These are phyloP conservation scores for Strix uralensis DNA, from an alignment of 2,113 vertebrate species.

Conservation along the genomic window DNA sequence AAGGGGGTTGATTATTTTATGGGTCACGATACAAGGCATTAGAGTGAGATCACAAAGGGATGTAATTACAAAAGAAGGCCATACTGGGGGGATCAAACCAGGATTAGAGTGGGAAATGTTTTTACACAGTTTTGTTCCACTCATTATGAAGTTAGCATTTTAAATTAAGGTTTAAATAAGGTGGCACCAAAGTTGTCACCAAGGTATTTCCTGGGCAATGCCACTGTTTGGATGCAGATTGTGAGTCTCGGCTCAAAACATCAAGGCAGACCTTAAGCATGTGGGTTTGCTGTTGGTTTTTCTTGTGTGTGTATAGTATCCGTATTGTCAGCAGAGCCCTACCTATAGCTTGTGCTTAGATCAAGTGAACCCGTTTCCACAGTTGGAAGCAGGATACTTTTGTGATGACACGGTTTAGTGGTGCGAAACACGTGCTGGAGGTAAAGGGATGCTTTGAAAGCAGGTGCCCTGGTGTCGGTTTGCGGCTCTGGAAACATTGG, in stretches of 20 bases:
- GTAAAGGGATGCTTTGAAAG: not conserved
- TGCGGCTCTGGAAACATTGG: not conserved
- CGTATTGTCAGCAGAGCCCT: not conserved
- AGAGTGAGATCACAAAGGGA: conserved; percentile 70
- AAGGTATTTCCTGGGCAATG: conserved; percentile 48
- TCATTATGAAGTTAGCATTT: conserved; percentile 71
- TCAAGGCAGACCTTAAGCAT: not conserved
- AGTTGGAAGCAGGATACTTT: not conserved
- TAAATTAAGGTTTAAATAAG: conserved; percentile 67
- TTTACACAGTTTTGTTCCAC: conserved; percentile 70
- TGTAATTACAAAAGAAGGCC: conserved; percentile 74
- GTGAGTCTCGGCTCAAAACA: not conserved
- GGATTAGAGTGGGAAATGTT: conserved; percentile 70
- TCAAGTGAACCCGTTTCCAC: not conserved
- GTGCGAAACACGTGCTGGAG: not conserved
- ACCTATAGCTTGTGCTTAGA: not conserved
- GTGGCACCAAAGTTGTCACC: conserved; percentile 58
- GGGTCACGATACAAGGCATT: conserved; percentile 74
- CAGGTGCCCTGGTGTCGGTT: not conserved
- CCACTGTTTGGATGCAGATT: conserved; percentile 13
- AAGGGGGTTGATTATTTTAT: conserved; percentile 72
- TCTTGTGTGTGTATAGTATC: not conserved
- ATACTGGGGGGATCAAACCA: conserved; percentile 62
- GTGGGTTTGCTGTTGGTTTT: not conserved
- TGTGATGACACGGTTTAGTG: not conserved